Evolutionary conservation across 2,113 vertebrate species (phyloP).

Genomic region (Pituophis catenifer): DNA sequence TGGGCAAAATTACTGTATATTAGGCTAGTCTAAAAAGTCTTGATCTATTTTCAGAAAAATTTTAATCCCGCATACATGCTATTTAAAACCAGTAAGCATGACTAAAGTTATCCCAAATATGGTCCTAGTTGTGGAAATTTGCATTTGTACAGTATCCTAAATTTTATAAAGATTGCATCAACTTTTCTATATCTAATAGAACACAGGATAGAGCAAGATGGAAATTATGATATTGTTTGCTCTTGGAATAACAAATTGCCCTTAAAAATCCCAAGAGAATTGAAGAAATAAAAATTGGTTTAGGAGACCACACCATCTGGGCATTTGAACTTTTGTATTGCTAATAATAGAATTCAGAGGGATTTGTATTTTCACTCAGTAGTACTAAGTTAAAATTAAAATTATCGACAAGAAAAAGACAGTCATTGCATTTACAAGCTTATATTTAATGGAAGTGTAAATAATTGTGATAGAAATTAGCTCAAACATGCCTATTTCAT

Average conservation of each 20-base stretch:
- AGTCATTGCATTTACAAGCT: background rate
- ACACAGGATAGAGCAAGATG: background rate
- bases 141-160: background rate
- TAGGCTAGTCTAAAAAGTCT: background rate
- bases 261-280: background rate
- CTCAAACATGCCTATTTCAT: background rate
- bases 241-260: background rate
- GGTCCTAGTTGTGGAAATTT: background rate
- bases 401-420: background rate
- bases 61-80: background rate
- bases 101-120: background rate
- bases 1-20: background rate
- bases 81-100: background rate
- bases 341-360: background rate
- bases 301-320: conserved; percentile 7
- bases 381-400: background rate
- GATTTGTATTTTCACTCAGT: background rate
- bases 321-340: background rate
- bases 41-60: background rate
- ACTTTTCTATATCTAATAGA: background rate
- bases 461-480: background rate
- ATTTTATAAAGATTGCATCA: background rate
- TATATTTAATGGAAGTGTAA: background rate
- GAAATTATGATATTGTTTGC: background rate
- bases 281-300: background rate